Base-by-base conservation (phyloP, 2,888 invertebrate species). In the Torymus auratus region DNA sequence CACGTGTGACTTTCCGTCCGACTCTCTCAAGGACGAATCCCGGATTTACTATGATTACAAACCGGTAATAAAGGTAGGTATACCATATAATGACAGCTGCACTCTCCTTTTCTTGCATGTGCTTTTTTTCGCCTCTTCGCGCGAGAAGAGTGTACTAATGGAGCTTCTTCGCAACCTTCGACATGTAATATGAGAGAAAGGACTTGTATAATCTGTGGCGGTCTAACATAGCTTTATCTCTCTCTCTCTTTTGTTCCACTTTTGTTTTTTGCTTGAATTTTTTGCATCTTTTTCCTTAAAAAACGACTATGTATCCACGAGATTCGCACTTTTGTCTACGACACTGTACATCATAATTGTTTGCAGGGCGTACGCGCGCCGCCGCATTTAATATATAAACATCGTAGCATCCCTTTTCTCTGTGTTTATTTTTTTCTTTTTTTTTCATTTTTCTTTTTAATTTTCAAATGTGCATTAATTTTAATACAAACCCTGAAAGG, bases 401-500 rank as follows among this genome's bases (percentile, higher is more conserved):
- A 78, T 74, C 74, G 70, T 82, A 73, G 77, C 62, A 41, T 41
- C 71, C 60, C 58, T 64, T 77, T 70, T 75, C 61, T 41, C 41
- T 41, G 7, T 41, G 41, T 41, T 41, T 41, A 41, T 41, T 41
- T 7, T 72, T 7, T 72, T 67, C 41, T 14, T 61, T 64, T 17
- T 41, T 67, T 75, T 64, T 75, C n/a, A n/a, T n/a, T n/a, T n/a
- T n/a, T n/a, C n/a, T 80, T 41, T 41, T 41, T 41, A 41, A 41
- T 41, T 41, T 41, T 41, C 41, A 7, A 41, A 41, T 78, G 64
- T 83, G 82, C 84, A 85, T 87, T 85, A 86, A 88, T 87, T 88
- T 86, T 85, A 87, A 88, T 86, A 86, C 81, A 85, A 86, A 86
- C 85, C 82, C 81, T 83, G 84, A 86, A 88, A 88, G 88, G 80